Base-by-base conservation (phyloP, 1,140 invertebrate genomes). In the Thaumetopoea pityocampa region DNA sequence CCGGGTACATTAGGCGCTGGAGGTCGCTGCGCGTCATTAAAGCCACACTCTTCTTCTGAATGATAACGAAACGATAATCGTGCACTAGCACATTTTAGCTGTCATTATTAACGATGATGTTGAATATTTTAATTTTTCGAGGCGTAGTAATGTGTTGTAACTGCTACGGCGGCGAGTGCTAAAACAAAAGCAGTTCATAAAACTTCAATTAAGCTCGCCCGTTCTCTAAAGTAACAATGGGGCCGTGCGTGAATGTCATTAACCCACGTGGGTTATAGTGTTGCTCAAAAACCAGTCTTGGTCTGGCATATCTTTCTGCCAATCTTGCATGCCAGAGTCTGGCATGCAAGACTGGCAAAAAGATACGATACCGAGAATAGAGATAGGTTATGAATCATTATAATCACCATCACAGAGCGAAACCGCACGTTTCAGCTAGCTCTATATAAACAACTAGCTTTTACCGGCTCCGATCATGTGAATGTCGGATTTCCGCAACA, bases 1-100 rank as follows among this genome's bases (percentile, higher is more conserved):
- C 27, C 38, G 37, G 46, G 52, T 35, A 64, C 62, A 64, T 71
- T 64, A 64, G 40, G 40, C 38, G 46, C 19, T 24, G 49, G 59
- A 63, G 62, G 57, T 64, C 51, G 62, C 37, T 17, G 44, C 56
- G 47, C 48, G 50, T 49, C 49, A 44, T 45, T 51, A 51, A 41
- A 51, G 42, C 36, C 19, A 29, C 33, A 42, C 41, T 48, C 49
- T 54, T 50, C 38, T 41, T 34, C 29, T 47, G 10, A 32, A 46
- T 44, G 36, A 51, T 45, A 51, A 37, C 34, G 26, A 14, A 50
- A 51, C 28, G 16, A 47, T 28, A 38, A 38, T 29, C 33, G 33
- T 30, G n/a, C n/a, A n/a, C 18, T 36, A 22, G 33, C 19, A 35
- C 28, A 18, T 29, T 15, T 43, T 30, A 33, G 27, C 20, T 18